Conservation (phyloP, 2,797 vertebrate genomes). For the Rhyacichthys aspro region DNA sequence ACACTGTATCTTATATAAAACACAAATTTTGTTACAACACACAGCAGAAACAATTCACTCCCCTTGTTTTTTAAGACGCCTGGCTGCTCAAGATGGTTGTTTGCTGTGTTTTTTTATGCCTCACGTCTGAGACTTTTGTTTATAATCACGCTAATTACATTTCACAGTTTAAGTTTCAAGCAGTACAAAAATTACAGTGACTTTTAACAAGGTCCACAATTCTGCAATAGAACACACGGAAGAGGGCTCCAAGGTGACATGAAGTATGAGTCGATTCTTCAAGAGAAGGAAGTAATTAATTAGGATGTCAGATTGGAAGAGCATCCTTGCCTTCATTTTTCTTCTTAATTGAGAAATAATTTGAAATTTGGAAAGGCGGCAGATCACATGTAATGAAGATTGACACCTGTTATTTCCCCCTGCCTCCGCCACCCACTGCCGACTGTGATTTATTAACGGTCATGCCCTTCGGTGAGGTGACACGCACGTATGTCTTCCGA, state of each 20-base stretch:
- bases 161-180: too few species aligned
- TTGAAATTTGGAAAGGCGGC: constrained; percentile 77
- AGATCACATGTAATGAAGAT: constrained; percentile 81
- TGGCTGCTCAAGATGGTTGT: too few species aligned
- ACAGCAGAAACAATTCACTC: too few species aligned
- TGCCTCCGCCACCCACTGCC: constrained; percentile 49
- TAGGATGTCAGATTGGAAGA: constrained; percentile 76
- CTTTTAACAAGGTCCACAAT: constrained; percentile 32
- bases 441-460: constrained; percentile 58
- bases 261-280: constrained; percentile 73
- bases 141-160: too few species aligned
- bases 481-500: constrained; percentile 32
- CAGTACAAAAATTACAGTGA: neutral
- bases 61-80: too few species aligned
- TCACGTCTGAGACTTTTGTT: too few species aligned
- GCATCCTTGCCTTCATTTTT: constrained; percentile 78
- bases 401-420: constrained; percentile 78
- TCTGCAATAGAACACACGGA: constrained; percentile 49
- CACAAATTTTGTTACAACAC: too few species aligned
- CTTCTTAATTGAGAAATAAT: constrained; percentile 82
- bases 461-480: constrained; percentile 70
- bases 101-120: too few species aligned
- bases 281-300: constrained; percentile 80
- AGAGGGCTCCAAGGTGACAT: constrained; percentile 75
- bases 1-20: too few species aligned